A percentile compares a stretch with the other conserved stretches of the same genome.
Evolutionary conservation across 2,888 invertebrate genomes (phyloP).

Genomic region (Napeogenes sylphis): DNA sequence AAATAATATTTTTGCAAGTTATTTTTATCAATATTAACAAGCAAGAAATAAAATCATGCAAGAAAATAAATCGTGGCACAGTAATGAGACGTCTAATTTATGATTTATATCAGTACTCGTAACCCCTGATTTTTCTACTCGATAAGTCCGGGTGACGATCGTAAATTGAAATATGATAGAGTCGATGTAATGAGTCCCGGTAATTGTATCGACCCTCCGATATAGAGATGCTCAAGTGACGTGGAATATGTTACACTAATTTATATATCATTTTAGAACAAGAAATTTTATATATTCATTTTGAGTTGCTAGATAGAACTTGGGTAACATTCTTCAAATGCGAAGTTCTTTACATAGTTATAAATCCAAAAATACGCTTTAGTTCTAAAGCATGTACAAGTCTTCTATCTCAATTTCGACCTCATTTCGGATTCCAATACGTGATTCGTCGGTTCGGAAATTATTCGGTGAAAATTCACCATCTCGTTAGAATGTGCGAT

Average conservation of each 20-base stretch:
- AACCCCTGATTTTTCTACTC: constrained; percentile 72
- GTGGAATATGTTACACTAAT: constrained; percentile 39
- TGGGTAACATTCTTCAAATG: constrained; percentile 11
- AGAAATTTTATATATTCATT: constrained; percentile 5
- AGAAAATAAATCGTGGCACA: constrained; percentile 46
- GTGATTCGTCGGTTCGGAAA: constrained; percentile 77
- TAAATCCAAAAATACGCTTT: constrained; percentile 31
- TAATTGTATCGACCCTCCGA: constrained; percentile 65
- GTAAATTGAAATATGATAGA: constrained; percentile 78
- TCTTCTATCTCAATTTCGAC: constrained; percentile 75
- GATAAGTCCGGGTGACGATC: constrained; percentile 73
- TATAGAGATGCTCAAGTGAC: constrained; percentile 46
- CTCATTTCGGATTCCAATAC: constrained; percentile 76
- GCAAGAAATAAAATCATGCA: constrained; percentile 6
- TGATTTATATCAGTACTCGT: constrained; percentile 66
- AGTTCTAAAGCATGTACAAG: constrained; percentile 56
- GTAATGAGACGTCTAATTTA: constrained; percentile 71
- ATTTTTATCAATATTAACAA: constrained; percentile 28
- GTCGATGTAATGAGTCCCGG: constrained; percentile 68
- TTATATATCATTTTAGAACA: constrained; percentile 21
- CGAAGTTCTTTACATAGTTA: constrained; percentile 25
- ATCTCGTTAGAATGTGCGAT: constrained; percentile 78
- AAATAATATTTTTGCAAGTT: constrained; percentile 31
- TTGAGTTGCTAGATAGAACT: background rate
- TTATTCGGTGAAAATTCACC: constrained; percentile 78